Conservation (phyloP, 1,140 invertebrate genomes). For the Formica selysi region DNA sequence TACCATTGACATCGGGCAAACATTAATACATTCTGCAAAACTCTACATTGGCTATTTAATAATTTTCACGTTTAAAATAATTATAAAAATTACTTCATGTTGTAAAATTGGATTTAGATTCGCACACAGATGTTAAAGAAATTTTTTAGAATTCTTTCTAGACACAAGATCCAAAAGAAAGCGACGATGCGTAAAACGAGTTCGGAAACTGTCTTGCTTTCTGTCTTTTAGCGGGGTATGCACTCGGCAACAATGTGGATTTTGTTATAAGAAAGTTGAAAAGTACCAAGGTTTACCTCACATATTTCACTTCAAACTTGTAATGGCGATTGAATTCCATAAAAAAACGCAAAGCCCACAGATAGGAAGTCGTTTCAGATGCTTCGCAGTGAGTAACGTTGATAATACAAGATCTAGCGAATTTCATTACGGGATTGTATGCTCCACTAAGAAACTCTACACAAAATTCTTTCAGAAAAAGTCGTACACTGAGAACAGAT, state of each 20-base stretch:
- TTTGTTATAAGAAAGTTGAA: constrained; percentile 44
- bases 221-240: constrained; percentile 29
- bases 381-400: constrained; percentile 81
- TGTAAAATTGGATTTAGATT: constrained; percentile 21
- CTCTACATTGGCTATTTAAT: background rate
- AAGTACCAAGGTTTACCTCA: constrained; percentile 89
- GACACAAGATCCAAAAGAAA: constrained; percentile 69
- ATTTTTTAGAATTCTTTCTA: constrained; percentile 1
- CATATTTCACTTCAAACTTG: constrained; percentile 94
- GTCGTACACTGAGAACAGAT: constrained; percentile 93
- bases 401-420: constrained; percentile 88
- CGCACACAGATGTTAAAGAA: constrained; percentile 31
- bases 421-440: constrained; percentile 96
- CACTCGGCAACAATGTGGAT: constrained; percentile 1
- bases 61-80: background rate
- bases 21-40: background rate
- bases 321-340: constrained; percentile 98
- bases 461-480: constrained; percentile 98
- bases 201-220: constrained; percentile 72
- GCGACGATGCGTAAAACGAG: constrained; percentile 78
- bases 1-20: background rate
- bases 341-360: constrained; percentile 98
- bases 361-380: constrained; percentile 96
- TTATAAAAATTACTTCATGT: constrained; percentile 9
- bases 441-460: constrained; percentile 96